Percentiles rank a stretch among this genome's conserved stretches.
Conservation (phyloP, 2,888 invertebrate genomes). For the Pyrrhosoma nymphula region DNA sequence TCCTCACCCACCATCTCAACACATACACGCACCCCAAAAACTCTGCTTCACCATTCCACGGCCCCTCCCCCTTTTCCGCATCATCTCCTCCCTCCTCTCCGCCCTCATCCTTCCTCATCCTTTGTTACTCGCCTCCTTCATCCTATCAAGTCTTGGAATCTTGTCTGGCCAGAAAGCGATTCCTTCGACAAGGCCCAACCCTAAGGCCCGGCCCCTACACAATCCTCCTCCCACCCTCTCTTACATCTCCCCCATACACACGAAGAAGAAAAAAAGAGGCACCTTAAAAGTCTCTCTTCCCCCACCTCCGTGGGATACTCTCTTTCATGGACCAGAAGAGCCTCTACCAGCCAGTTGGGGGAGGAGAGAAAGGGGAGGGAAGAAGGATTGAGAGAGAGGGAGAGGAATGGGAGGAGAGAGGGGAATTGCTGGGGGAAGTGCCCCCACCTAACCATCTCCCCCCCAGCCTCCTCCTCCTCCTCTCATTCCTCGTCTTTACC, state of each 20-base stretch:
- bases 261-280: not conserved
- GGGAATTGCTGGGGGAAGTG: too few relatives aligned
- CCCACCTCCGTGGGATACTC: not conserved
- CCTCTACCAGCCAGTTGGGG: not conserved
- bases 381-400: not conserved
- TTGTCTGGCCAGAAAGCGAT: constrained; percentile 67
- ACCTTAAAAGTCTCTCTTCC: not conserved
- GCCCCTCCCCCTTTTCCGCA: not conserved
- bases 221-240: too few relatives aligned
- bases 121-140: constrained; percentile 56
- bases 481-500: not conserved
- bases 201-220: not conserved
- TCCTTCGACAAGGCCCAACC: constrained; percentile 60
- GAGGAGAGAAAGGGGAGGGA: not conserved
- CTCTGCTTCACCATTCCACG: not conserved
- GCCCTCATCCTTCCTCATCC: constrained; percentile 1
- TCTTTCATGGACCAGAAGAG: not conserved
- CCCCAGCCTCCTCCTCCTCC: too few relatives aligned
- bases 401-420: not conserved
- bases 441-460: too few relatives aligned
- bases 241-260: not conserved
- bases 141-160: constrained; percentile 66
- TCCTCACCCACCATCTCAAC: not conserved
- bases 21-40: not conserved
- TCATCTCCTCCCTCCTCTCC: not conserved